Conservation (phyloP, 2,888 invertebrate genomes). For the Netelia melanura region DNA sequence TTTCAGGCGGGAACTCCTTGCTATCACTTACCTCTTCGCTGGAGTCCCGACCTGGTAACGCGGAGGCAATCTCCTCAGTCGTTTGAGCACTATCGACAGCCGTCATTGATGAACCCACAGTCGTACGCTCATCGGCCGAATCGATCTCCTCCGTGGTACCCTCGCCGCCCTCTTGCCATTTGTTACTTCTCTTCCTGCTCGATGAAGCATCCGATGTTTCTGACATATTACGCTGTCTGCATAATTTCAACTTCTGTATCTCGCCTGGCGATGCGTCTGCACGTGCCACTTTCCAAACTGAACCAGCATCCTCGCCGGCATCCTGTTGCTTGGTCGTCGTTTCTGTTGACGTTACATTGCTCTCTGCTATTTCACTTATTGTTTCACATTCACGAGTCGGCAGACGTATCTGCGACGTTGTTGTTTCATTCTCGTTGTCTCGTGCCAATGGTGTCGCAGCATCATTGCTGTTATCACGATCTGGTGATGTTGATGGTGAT, state of each 20-base stretch:
- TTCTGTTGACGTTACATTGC: slow-evolving; percentile 71
- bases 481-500: slow-evolving; percentile 86
- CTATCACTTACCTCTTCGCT: slow-evolving; percentile 85
- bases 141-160: slow-evolving; percentile 83
- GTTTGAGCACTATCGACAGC: slow-evolving; percentile 69
- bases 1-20: slow-evolving; percentile 84
- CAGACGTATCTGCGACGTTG: slow-evolving; percentile 62
- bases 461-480: slow-evolving; percentile 84
- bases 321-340: slow-evolving; percentile 46
- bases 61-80: slow-evolving; percentile 80
- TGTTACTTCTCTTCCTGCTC: slow-evolving; percentile 81
- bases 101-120: slow-evolving; percentile 75
- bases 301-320: slow-evolving; percentile 79
- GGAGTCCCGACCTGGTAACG: slow-evolving; percentile 82
- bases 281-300: slow-evolving; percentile 85
- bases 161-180: slow-evolving; percentile 80
- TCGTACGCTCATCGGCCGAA: slow-evolving; percentile 82
- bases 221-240: slow-evolving; percentile 86
- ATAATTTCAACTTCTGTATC: slow-evolving; percentile 89
- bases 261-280: slow-evolving; percentile 86
- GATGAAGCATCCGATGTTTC: slow-evolving; percentile 82
- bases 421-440: slow-evolving; percentile 72
- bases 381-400: slow-evolving; percentile 63
- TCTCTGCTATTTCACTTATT: slow-evolving; percentile 66
- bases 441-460: slow-evolving; percentile 63